A percentile compares a stretch with the other conserved stretches of the same genome.
Conservation (phyloP, 2,888 invertebrate species). For the Gasteruption jaculator region DNA sequence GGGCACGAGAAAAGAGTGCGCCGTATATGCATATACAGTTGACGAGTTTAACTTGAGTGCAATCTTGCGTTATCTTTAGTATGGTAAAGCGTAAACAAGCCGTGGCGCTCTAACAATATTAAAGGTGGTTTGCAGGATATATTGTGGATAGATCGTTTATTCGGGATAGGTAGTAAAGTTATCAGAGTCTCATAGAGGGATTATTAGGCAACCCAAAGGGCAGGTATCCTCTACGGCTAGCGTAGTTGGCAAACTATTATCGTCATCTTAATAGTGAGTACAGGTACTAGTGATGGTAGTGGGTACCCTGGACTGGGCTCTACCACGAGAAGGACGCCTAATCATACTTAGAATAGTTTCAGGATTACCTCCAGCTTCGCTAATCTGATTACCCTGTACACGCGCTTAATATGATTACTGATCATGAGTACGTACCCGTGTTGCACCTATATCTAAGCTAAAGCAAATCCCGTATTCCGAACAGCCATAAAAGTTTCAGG, state of each 20-base stretch:
- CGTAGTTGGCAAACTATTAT: conserved; percentile 52
- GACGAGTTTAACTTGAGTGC: too few relatives aligned
- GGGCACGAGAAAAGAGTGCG: too few relatives aligned
- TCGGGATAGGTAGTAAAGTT: conserved; percentile 43
- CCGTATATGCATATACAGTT: too few relatives aligned
- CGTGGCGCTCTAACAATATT: too few relatives aligned
- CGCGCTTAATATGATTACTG: conserved; percentile 53
- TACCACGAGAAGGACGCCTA: conserved; percentile 48
- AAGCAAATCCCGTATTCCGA: conserved; percentile 41
- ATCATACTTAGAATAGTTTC: conserved; percentile 53
- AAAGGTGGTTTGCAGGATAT: too few relatives aligned
- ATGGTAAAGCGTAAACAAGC: too few relatives aligned
- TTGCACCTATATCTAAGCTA: conserved; percentile 42
- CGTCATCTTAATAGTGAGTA: conserved; percentile 48
- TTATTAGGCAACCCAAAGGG: conserved; percentile 50
- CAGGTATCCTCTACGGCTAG: conserved; percentile 47
- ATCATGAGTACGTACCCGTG: conserved; percentile 48
- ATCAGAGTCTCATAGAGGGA: conserved; percentile 48
- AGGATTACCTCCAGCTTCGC: conserved; percentile 50
- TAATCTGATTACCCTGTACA: conserved; percentile 52
- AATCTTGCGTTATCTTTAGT: too few relatives aligned
- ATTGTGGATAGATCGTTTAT: too few relatives aligned
- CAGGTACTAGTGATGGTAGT: conserved; percentile 37
- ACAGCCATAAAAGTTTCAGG: conserved; percentile 45
- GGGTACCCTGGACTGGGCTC: conserved; percentile 32